These are phyloP conservation scores for Gyrodactylus bullatarudis DNA, from an alignment of 1,140 invertebrate species.

Conservation along the genomic window DNA sequence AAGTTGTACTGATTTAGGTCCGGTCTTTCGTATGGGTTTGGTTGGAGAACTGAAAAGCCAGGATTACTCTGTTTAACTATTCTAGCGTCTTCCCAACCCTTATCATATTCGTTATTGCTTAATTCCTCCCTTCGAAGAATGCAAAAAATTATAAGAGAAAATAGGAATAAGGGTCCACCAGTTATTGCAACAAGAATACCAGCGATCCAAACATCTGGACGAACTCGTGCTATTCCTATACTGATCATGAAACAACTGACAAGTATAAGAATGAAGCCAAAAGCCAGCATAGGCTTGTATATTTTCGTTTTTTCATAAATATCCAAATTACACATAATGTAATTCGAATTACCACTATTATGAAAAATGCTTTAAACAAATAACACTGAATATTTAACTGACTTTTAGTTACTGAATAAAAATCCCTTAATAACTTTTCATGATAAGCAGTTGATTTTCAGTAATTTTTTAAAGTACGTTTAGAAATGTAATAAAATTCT, in stretches of 20 bases:
- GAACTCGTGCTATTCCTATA: background rate
- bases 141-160: background rate
- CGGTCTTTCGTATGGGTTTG: no score
- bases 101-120: background rate
- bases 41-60: no score
- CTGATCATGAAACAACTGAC: background rate
- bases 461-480: no score
- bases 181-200: background rate
- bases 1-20: background rate
- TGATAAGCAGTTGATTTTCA: no score
- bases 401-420: no score
- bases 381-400: background rate
- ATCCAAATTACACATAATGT: background rate
- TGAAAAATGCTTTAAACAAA: background rate
- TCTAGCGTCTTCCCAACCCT: background rate
- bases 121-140: background rate
- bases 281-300: background rate
- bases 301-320: background rate
- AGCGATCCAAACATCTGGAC: conserved; percentile 5
- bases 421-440: no score
- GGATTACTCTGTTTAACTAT: no score
- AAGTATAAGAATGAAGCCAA: conserved; percentile 2
- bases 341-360: background rate
- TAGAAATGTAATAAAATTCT: no score
- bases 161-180: background rate